Evolutionary conservation across 2,797 vertebrate genomes (phyloP).

Genomic region (Cygnus olor): DNA sequence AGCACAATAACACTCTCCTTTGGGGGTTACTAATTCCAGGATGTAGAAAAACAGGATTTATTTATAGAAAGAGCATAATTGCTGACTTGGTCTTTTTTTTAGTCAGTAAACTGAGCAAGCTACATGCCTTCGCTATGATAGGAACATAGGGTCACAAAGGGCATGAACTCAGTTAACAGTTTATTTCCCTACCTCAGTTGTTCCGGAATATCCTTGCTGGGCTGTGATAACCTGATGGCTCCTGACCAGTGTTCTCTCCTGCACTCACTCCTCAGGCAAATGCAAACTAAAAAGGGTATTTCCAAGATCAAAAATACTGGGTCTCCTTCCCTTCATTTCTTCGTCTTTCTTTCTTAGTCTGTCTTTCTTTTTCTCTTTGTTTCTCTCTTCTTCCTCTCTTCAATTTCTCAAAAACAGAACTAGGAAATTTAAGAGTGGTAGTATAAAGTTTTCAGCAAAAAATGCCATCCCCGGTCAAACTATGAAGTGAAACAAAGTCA

Average conservation of each 20-base stretch:
- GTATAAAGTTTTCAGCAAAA: background rate
- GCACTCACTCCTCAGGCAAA: background rate
- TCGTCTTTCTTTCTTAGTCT: background rate
- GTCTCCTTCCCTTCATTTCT: background rate
- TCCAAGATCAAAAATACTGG: background rate
- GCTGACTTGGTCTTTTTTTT: background rate
- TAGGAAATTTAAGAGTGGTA: background rate
- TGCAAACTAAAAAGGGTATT: background rate
- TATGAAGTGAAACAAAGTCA: background rate
- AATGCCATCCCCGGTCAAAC: background rate
- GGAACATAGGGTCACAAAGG: background rate
- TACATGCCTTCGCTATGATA: background rate
- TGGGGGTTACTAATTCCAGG: background rate
- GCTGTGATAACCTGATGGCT: background rate
- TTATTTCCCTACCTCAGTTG: background rate
- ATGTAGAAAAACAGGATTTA: background rate
- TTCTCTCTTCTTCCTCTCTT: no score
- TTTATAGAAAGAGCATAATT: background rate
- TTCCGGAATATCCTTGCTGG: background rate
- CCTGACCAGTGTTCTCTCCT: background rate
- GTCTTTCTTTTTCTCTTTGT: fast-evolving
- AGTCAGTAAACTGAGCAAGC: background rate
- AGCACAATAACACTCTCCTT: background rate
- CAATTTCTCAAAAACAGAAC: background rate
- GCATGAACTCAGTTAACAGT: background rate